Conservation (phyloP, 2,888 invertebrate species). For the Alloscopus bannaensis region DNA sequence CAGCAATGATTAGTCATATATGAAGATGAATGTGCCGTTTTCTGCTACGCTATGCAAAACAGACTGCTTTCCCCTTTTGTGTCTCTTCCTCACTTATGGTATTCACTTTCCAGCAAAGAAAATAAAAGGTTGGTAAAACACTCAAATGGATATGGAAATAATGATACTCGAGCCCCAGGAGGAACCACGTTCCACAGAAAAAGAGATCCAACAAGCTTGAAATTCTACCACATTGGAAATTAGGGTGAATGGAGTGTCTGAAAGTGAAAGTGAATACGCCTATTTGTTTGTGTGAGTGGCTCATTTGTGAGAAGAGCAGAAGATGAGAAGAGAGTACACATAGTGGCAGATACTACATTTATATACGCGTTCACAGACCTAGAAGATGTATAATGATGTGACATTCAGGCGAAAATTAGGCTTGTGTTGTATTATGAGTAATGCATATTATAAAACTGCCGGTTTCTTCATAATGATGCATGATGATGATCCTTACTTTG, state of each 20-base stretch:
- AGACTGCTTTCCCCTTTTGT: too few species aligned
- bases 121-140: not conserved
- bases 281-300: slow-evolving; percentile 13
- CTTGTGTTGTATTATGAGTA: not conserved
- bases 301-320: slow-evolving; percentile 22
- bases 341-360: slow-evolving; percentile 3
- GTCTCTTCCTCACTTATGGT: slow-evolving; percentile 1
- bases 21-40: slow-evolving; percentile 20
- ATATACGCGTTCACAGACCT: too few species aligned
- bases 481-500: slow-evolving; percentile 10
- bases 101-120: slow-evolving; percentile 3
- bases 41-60: too few species aligned
- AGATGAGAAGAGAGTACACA: not conserved
- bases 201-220: slow-evolving; percentile 17
- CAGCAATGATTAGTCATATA: slow-evolving; percentile 28
- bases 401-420: slow-evolving; percentile 12
- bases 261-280: slow-evolving; percentile 30
- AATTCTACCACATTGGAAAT: slow-evolving; percentile 18
- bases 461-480: not conserved
- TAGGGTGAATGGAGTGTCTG: slow-evolving; percentile 6
- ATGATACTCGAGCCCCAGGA: slow-evolving; percentile 45
- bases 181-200: slow-evolving; percentile 31
- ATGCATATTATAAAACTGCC: too few species aligned
- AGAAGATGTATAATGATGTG: slow-evolving; percentile 15
- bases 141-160: slow-evolving; percentile 19